A percentile compares a stretch with the other conserved stretches of the same genome.
Conservation (phyloP, 1,140 invertebrate genomes). For the Macrobrachium rosenbergii region DNA sequence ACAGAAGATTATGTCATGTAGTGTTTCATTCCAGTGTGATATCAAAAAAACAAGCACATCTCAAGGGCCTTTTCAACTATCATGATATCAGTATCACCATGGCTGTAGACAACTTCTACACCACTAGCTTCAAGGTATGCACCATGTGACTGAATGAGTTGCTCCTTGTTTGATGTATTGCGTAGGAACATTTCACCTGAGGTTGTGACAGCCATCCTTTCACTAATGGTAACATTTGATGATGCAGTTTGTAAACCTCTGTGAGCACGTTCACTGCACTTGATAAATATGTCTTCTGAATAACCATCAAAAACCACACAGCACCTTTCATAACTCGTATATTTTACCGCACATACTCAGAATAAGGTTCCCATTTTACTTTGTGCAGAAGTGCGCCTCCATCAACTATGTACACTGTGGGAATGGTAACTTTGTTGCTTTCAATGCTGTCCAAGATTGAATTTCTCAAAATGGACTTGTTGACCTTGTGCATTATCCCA, state of each 20-base stretch:
- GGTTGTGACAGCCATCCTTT: background rate
- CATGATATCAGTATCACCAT: background rate
- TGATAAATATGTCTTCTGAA: background rate
- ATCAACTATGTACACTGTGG: slow-evolving; percentile 12
- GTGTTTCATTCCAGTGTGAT: background rate
- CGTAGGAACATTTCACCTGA: background rate
- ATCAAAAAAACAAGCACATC: background rate
- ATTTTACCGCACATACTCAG: background rate
- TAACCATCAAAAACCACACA: slow-evolving; percentile 15
- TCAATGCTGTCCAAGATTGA: background rate
- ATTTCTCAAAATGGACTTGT: background rate
- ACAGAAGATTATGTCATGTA: background rate
- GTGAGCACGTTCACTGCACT: background rate
- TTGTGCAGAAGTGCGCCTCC: slow-evolving; percentile 3
- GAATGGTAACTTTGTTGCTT: background rate
- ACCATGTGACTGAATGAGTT: background rate
- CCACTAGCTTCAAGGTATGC: background rate
- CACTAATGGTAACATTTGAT: background rate
- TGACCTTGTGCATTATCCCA: background rate
- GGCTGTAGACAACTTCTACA: background rate
- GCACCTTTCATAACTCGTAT: background rate
- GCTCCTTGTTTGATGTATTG: background rate
- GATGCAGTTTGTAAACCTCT: background rate
- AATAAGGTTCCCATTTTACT: background rate
- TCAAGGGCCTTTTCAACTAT: slow-evolving; percentile 5